A percentile compares a stretch with the other conserved stretches of the same genome.
phyloP scores from a whole-genome alignment of 2,888 invertebrate genomes.

The Volucella bombylans region DNA sequence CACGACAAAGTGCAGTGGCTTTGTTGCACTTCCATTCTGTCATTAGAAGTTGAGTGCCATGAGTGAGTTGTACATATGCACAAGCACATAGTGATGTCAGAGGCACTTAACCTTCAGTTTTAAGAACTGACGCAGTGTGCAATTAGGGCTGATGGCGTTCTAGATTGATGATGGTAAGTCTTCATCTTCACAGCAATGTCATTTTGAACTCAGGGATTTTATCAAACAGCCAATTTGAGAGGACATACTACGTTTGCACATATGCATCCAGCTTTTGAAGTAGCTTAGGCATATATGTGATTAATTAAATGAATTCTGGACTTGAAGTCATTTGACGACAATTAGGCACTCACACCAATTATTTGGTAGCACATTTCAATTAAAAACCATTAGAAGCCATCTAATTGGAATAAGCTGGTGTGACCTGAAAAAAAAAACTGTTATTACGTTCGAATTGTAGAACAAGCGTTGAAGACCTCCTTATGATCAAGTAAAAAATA shows the following conservation, averaged over 20 bases:
- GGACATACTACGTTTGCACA: not conserved
- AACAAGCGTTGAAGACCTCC: too few species aligned
- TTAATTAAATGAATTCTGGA: constrained; percentile 7
- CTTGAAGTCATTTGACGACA: constrained; percentile 32
- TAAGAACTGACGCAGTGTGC: constrained; percentile 43
- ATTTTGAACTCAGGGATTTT: constrained; percentile 37
- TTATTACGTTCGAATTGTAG: too few species aligned
- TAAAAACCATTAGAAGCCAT: not conserved
- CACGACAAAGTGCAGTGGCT: constrained; percentile 13
- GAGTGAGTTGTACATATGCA: constrained; percentile 23
- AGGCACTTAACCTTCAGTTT: constrained; percentile 63
- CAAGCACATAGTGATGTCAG: constrained; percentile 40
- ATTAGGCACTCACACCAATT: constrained; percentile 26
- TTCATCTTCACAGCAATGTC: constrained; percentile 60
- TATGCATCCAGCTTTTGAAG: not conserved
- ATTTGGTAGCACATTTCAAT: constrained; percentile 9
- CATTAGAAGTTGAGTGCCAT: constrained; percentile 55
- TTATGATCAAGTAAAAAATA: too few species aligned
- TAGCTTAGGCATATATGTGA: not conserved
- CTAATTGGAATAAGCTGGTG: constrained; percentile 4
- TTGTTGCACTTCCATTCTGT: constrained; percentile 1
- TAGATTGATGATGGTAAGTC: constrained; percentile 42
- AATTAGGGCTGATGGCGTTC: constrained; percentile 50
- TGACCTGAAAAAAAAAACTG: too few species aligned
- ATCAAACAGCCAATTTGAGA: constrained; percentile 46